phyloP scores from a whole-genome alignment of 2,797 vertebrate species.

The Adelosebastes latens region DNA sequence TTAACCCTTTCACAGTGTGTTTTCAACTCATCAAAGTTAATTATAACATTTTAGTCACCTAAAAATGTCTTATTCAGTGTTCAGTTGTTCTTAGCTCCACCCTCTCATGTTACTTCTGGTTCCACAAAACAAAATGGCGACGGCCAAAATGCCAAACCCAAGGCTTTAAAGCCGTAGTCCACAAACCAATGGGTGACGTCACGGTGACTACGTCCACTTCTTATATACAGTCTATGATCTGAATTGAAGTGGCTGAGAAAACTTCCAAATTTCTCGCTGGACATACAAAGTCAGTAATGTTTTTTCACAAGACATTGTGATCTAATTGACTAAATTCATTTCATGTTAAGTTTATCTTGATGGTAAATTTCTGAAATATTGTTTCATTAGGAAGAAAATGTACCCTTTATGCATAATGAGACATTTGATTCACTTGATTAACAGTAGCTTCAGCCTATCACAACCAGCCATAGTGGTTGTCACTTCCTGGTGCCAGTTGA shows the following conservation, averaged over 20 bases:
- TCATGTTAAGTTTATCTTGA: background rate
- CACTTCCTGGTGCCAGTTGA: background rate
- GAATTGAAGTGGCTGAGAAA: background rate
- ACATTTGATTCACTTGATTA: background rate
- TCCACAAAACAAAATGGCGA: too few species aligned
- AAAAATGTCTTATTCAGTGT: too few species aligned
- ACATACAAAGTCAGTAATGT: background rate
- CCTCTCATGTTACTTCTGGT: too few species aligned
- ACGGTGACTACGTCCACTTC: too few species aligned
- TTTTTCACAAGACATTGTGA: background rate
- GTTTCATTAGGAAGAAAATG: background rate
- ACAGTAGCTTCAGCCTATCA: background rate
- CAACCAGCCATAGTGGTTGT: background rate
- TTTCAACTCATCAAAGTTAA: too few species aligned
- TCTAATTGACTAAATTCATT: background rate
- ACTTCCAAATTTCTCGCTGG: background rate
- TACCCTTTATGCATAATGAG: background rate
- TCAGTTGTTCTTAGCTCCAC: too few species aligned
- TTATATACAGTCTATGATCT: too few species aligned
- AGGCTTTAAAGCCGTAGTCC: too few species aligned
- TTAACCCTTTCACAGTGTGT: too few species aligned
- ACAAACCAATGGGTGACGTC: too few species aligned
- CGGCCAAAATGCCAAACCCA: too few species aligned
- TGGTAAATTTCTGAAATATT: background rate
- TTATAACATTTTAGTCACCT: background rate